Evolutionary conservation across 2,113 vertebrate species (phyloP), one percentile per base, ranked within the genome.

Genomic region (Myocastor coypus): DNA sequence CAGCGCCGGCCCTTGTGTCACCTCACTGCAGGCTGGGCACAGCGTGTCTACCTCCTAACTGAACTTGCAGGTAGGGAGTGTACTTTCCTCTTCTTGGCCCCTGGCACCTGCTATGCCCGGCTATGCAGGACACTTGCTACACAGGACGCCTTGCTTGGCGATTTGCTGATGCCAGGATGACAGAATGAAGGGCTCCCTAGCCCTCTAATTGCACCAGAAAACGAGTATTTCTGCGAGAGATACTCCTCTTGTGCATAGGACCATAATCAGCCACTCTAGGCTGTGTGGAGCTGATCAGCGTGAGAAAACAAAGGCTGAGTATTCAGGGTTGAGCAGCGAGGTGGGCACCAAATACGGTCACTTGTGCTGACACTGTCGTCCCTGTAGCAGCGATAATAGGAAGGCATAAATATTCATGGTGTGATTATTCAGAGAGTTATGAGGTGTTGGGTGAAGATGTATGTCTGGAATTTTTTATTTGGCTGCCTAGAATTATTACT

Each of bases 371-470:
- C 86, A 91, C 40, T 88, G 71, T 87, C 91, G 73, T 93, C 55
- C 50, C 57, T 7, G 12, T 19, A 68, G 78, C 73, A 63, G 71
- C 11, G 66, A 87, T 81, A 84, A 94, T 83, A 64, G 40, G 32
- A 73, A 81, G 71, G 50, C 61, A 95, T 96, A 91, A 90, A 94
- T 96, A 97, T 96, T 97, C 94, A 97, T 86, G 88, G 24, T 46
- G 69, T 55, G 59, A 78, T 97, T 95, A 92, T 87, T 89, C 82
- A 87, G 77, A 92, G 37, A 89, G 34, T 94, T 87, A 37, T 59
- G 52, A 92, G 89, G 88, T n/a, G 26, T 87, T 63, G 22, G 87
- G 80, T 89, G 86, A 91, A 16, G 20, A 80, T 71, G 46, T 42
- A 7, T 78, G 68, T 83, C 71, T 66, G 87, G 77, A 85, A 66